A percentile compares a stretch with the other conserved stretches of the same genome.
phyloP scores from a whole-genome alignment of 2,888 invertebrate species.

The Cepaea hortensis region DNA sequence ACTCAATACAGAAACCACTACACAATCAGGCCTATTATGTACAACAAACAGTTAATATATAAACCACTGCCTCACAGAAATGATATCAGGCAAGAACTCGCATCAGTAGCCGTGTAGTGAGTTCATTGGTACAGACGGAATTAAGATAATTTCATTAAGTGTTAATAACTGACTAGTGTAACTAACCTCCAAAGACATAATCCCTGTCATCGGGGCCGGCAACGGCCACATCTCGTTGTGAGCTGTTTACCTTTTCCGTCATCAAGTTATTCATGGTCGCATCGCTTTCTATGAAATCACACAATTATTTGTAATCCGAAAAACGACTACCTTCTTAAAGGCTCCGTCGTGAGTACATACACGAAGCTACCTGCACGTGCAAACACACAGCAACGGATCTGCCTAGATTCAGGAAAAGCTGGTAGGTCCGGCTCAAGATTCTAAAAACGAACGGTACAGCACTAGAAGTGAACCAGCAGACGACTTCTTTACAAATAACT shows the following conservation, averaged over 20 bases:
- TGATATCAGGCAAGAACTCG: too few species aligned
- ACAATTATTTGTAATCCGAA: too few species aligned
- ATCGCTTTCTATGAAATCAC: neutral
- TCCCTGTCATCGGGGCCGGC: constrained; percentile 40
- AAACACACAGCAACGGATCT: neutral
- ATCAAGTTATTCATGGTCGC: constrained; percentile 19
- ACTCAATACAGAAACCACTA: too few species aligned
- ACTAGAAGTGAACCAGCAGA: neutral
- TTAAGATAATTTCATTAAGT: too few species aligned
- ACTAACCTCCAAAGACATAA: constrained; percentile 37
- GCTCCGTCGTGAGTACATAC: too few species aligned
- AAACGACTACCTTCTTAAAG: too few species aligned
- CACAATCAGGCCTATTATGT: too few species aligned
- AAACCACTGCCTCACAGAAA: too few species aligned
- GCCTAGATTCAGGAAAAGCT: neutral
- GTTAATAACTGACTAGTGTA: too few species aligned
- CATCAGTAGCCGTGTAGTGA: too few species aligned
- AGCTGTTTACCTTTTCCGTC: constrained; percentile 27
- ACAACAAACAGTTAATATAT: too few species aligned
- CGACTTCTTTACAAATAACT: constrained; percentile 8
- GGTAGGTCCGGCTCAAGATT: neutral
- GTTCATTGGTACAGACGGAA: too few species aligned
- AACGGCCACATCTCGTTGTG: neutral
- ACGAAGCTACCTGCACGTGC: neutral
- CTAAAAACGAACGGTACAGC: neutral